Evolutionary conservation across 2,797 vertebrate genomes (phyloP).

Genomic region (Cirrhinus molitorella): DNA sequence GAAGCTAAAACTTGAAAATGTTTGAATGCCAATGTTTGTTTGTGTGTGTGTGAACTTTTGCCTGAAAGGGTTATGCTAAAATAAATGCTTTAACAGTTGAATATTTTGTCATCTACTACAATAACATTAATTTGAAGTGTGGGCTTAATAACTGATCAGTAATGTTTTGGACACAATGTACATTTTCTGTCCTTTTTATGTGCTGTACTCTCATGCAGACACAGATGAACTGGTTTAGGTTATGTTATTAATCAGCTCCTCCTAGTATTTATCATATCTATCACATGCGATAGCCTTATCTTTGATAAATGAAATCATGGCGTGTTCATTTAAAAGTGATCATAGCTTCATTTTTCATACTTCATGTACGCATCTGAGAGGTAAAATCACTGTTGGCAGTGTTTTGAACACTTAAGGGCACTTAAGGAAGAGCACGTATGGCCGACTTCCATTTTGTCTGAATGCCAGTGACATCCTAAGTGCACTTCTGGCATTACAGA

Average conservation of each 20-base stretch:
- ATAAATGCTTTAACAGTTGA: background rate
- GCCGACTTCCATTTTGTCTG: slow-evolving; percentile 34
- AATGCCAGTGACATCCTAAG: slow-evolving; percentile 45
- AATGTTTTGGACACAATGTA: background rate
- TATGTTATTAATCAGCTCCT: background rate
- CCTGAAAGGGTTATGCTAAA: background rate
- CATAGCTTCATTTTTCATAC: slow-evolving; percentile 33
- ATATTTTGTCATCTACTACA: background rate
- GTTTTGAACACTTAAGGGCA: slow-evolving; percentile 39
- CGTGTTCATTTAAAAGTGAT: slow-evolving; percentile 40
- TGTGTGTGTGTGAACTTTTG: background rate
- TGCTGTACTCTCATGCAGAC: background rate
- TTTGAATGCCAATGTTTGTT: background rate
- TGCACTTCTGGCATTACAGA: slow-evolving; percentile 59
- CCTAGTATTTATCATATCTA: slow-evolving; percentile 14
- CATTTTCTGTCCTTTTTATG: background rate
- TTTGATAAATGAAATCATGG: slow-evolving; percentile 26
- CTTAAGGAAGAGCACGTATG: slow-evolving; percentile 40
- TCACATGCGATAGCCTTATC: slow-evolving; percentile 35
- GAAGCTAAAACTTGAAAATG: background rate
- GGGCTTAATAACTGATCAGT: background rate
- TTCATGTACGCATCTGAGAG: slow-evolving; percentile 33
- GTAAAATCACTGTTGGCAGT: slow-evolving; percentile 15
- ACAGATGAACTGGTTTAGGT: background rate
- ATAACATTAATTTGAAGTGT: background rate